Percentiles rank a stretch among this genome's conserved stretches.
These are phyloP conservation scores for Brachionus calyciflorus DNA, from an alignment of 1,140 invertebrate genomes.

Conservation along the genomic window DNA sequence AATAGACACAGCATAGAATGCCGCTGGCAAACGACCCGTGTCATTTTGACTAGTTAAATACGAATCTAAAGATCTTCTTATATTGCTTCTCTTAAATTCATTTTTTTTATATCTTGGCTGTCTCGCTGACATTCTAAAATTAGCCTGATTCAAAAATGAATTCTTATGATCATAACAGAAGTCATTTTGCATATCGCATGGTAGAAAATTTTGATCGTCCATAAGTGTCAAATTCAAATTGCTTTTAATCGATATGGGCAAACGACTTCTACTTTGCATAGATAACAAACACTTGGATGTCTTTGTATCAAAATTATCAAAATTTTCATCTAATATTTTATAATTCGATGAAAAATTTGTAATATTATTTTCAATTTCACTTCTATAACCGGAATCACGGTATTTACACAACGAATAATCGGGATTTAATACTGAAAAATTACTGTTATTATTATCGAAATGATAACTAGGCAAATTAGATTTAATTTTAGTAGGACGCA, in stretches of 20 bases:
- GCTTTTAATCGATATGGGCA: conserved; percentile 26
- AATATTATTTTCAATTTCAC: conserved; percentile 36
- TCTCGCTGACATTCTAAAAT: conserved; percentile 24
- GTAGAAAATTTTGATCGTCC: background rate
- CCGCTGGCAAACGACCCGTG: background rate
- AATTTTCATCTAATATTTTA: background rate
- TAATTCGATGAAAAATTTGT: conserved; percentile 37
- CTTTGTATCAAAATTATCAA: too few relatives aligned
- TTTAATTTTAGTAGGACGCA: background rate
- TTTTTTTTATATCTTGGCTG: conserved; percentile 32
- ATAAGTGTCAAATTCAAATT: conserved; percentile 25
- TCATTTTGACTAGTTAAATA: conserved; percentile 3
- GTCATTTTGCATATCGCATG: too few relatives aligned
- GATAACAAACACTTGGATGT: background rate
- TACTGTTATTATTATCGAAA: background rate
- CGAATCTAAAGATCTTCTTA: conserved; percentile 39
- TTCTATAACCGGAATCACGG: conserved; percentile 30
- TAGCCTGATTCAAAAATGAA: background rate
- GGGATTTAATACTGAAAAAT: background rate
- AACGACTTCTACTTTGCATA: conserved; percentile 32
- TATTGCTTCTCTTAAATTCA: conserved; percentile 24
- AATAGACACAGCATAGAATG: conserved; percentile 41
- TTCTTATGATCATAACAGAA: background rate
- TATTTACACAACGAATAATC: conserved; percentile 33
- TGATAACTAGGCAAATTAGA: background rate